phyloP scores from a whole-genome alignment of 2,797 vertebrate species.

The Cheirogaleus major region DNA sequence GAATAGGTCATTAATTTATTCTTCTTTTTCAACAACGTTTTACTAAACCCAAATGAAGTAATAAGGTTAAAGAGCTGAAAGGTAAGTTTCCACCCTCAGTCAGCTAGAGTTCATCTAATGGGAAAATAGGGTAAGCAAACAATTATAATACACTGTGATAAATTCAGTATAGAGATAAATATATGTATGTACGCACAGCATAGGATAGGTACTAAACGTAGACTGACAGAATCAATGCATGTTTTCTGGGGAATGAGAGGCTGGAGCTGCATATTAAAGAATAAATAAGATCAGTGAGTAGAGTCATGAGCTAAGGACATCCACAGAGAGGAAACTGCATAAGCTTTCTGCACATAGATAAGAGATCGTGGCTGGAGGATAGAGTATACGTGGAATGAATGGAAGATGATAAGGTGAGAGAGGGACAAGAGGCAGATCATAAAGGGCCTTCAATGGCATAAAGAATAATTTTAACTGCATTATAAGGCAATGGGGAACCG shows the following conservation, averaged over 20 bases:
- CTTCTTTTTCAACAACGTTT: not conserved
- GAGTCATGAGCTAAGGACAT: not conserved
- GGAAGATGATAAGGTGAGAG: not conserved
- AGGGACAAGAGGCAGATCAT: not conserved
- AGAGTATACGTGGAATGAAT: not conserved
- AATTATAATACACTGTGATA: not conserved
- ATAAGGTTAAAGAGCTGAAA: slow-evolving; percentile 19
- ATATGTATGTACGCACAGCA: not conserved
- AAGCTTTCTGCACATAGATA: not conserved
- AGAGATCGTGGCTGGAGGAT: not conserved
- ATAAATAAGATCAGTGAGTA: not conserved
- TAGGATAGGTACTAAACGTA: not conserved
- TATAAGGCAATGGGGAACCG: not conserved
- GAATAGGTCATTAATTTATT: not conserved
- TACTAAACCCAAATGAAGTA: not conserved
- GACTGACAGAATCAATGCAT: not conserved
- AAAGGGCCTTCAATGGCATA: not conserved
- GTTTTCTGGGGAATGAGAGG: not conserved
- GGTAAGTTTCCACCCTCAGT: not conserved
- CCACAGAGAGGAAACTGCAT: not conserved
- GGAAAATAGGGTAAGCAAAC: not conserved
- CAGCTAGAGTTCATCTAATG: not conserved
- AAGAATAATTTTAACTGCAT: not conserved
- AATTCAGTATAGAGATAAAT: not conserved
- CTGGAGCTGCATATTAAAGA: not conserved